Evolutionary conservation across 2,888 invertebrate genomes (phyloP).

Genomic region (Lithosia quadra): DNA sequence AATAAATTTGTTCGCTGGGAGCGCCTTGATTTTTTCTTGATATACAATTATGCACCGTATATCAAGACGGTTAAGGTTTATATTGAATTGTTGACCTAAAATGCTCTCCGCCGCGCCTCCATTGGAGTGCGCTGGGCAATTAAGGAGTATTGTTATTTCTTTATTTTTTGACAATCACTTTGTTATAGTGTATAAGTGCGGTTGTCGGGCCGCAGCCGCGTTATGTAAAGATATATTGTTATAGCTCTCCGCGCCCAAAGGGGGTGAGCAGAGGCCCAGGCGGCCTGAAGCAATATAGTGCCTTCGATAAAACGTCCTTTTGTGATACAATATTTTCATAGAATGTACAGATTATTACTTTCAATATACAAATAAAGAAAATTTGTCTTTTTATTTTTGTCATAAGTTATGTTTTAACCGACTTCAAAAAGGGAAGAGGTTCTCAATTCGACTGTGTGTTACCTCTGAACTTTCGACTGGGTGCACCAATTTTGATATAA

Average conservation of each 20-base stretch:
- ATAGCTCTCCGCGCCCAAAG: not conserved
- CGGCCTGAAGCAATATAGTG: constrained; percentile 63
- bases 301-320: constrained; percentile 83
- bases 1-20: too few species aligned
- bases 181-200: constrained; percentile 65
- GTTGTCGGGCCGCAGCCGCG: constrained; percentile 26
- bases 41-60: too few species aligned
- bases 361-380: constrained; percentile 77
- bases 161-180: constrained; percentile 83
- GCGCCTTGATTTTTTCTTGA: too few species aligned
- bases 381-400: constrained; percentile 44
- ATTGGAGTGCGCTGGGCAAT: too few species aligned
- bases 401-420: too few species aligned
- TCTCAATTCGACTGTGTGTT: too few species aligned
- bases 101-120: too few species aligned
- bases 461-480: too few species aligned
- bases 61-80: too few species aligned
- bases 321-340: constrained; percentile 84
- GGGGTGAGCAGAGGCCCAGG: constrained; percentile 22
- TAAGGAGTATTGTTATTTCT: constrained; percentile 73
- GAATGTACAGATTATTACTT: constrained; percentile 84
- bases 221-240: constrained; percentile 35
- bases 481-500: too few species aligned
- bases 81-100: too few species aligned
- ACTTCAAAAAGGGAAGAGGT: too few species aligned